Conservation (phyloP, 2,888 invertebrate genomes). For the Ommatoiulus sabulosus region DNA sequence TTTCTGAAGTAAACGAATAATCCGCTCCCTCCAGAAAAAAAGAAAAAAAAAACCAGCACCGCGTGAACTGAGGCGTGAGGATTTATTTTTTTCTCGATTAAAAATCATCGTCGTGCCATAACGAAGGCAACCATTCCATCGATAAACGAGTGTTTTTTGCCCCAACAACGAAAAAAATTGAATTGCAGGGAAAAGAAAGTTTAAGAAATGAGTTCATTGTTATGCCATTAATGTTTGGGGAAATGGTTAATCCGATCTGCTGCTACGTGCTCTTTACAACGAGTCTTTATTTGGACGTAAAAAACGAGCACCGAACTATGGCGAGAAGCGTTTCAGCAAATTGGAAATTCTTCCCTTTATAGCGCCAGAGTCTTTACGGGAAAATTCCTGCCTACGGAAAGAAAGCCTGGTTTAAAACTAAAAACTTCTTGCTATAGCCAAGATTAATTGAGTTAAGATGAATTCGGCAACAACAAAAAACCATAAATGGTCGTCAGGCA, state of each 20-base stretch:
- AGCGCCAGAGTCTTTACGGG: not conserved
- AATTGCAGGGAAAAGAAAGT: not conserved
- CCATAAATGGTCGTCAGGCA: slow-evolving; percentile 19
- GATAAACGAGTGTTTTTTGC: slow-evolving; percentile 8
- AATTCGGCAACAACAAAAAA: slow-evolving; percentile 11
- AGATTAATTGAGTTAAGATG: slow-evolving; percentile 37
- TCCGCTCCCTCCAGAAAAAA: not conserved
- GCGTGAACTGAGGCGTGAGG: not conserved
- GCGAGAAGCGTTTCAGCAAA: not conserved
- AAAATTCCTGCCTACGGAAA: not conserved
- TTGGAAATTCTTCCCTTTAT: slow-evolving; percentile 32
- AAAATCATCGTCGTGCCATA: not conserved
- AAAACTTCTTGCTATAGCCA: not conserved
- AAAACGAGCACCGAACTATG: not conserved
- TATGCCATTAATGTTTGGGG: slow-evolving; percentile 41
- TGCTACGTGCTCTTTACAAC: slow-evolving; percentile 30
- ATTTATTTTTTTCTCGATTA: slow-evolving; percentile 26
- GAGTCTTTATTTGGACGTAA: slow-evolving; percentile 18
- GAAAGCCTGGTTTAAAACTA: not conserved
- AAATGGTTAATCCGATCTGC: slow-evolving; percentile 41
- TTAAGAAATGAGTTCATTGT: slow-evolving; percentile 47
- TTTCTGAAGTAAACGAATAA: slow-evolving; percentile 21
- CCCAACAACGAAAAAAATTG: not conserved
- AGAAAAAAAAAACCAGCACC: too few relatives aligned
- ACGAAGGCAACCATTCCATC: not conserved